phyloP scores from a whole-genome alignment of 2,113 vertebrate genomes.

The Hyperopisus bebe region DNA sequence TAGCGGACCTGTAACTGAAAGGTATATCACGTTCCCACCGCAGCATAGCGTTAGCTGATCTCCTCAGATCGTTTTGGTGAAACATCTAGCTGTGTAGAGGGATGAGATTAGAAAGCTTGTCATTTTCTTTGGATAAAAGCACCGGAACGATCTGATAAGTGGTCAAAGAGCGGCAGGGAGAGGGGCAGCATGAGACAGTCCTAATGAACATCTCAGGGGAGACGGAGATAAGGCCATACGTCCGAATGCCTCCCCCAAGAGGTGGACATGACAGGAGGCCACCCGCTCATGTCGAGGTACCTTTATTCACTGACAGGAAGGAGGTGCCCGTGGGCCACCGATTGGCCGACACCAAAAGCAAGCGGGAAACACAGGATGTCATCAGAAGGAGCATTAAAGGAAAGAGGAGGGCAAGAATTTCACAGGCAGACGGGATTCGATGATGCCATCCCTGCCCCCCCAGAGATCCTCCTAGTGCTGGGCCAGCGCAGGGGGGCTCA shows the following conservation, averaged over 20 bases:
- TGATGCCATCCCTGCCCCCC: not conserved
- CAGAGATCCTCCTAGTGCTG: not conserved
- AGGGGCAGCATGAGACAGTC: not conserved
- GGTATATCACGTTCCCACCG: not conserved
- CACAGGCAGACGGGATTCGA: not conserved
- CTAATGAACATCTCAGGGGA: not conserved
- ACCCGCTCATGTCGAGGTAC: not conserved
- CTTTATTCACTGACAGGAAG: not conserved
- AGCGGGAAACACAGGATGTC: slow-evolving; percentile 48
- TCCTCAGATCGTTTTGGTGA: not conserved
- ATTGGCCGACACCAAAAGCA: slow-evolving; percentile 30
- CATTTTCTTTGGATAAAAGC: not conserved
- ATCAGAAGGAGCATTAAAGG: slow-evolving; percentile 51
- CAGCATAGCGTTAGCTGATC: not conserved
- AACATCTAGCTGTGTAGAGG: not conserved
- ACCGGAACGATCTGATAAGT: not conserved
- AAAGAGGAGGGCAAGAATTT: slow-evolving; percentile 45
- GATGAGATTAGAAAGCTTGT: not conserved
- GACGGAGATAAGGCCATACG: not conserved
- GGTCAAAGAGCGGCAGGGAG: not conserved
- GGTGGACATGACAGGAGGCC: not conserved
- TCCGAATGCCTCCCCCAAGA: not conserved
- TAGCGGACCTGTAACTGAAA: not conserved
- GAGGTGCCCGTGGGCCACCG: not conserved
- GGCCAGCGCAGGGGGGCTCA: not conserved